Percentiles rank a stretch among this genome's conserved stretches.
Conservation (phyloP, 2,113 vertebrate species). For the Austrofundulus limnaeus region DNA sequence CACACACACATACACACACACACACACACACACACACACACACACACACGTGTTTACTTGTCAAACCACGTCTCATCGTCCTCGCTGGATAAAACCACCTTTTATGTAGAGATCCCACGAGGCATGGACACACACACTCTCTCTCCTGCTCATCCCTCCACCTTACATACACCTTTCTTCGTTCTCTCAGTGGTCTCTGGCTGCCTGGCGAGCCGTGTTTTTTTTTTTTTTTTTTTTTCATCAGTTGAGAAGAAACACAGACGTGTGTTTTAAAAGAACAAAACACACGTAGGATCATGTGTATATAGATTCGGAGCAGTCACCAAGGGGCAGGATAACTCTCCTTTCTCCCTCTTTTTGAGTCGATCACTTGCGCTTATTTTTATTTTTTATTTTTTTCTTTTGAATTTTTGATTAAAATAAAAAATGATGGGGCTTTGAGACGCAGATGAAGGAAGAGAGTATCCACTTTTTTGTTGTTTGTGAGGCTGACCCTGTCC, state of each 20-base stretch:
- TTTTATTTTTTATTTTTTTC: constrained; percentile 45
- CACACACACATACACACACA: constrained; percentile 2
- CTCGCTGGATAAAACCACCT: constrained; percentile 36
- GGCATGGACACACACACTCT: constrained; percentile 40
- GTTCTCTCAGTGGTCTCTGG: constrained; percentile 43
- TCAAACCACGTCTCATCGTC: constrained; percentile 41
- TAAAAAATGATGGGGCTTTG: constrained; percentile 60
- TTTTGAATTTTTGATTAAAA: constrained; percentile 47
- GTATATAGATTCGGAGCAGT: constrained; percentile 72
- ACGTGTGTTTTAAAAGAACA: constrained; percentile 21
- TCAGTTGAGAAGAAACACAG: constrained; percentile 52
- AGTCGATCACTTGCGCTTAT: constrained; percentile 57
- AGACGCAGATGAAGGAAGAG: constrained; percentile 49
- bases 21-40: constrained; percentile 20
- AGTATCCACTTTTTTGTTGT: background rate
- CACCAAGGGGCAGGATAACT: constrained; percentile 56
- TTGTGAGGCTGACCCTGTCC: constrained; percentile 16
- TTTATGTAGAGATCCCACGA: constrained; percentile 47
- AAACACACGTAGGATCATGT: constrained; percentile 57
- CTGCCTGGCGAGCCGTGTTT: constrained; percentile 41
- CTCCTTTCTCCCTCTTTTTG: constrained; percentile 47
- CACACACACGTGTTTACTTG: constrained; percentile 37
- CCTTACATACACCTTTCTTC: constrained; percentile 30
- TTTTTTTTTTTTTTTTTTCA: too few species aligned
- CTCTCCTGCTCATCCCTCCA: constrained; percentile 26